Percentiles rank a stretch among this genome's conserved stretches.
These are phyloP conservation scores for Petromus typicus DNA, from an alignment of 2,113 vertebrate species.

Conservation along the genomic window DNA sequence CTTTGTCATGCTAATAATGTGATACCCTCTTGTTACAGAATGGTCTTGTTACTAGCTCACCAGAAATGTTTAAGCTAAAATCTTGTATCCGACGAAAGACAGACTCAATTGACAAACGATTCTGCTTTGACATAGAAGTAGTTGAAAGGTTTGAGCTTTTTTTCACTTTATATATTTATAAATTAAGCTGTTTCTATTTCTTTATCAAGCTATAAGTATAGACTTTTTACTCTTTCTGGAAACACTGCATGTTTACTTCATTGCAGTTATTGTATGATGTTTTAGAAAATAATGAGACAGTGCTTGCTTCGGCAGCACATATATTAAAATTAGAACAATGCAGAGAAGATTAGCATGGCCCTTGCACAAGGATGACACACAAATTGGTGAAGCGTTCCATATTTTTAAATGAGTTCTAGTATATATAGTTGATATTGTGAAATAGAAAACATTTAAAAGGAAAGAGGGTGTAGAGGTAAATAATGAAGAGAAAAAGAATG, in stretches of 20 bases:
- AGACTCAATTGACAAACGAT: slow-evolving; percentile 98
- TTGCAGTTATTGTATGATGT: neutral
- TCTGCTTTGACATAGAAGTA: slow-evolving; percentile 99
- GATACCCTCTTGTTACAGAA: slow-evolving; percentile 88
- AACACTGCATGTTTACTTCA: neutral
- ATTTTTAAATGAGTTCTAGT: no score
- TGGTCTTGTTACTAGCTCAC: slow-evolving; percentile 90
- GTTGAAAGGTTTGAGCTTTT: slow-evolving; percentile 93
- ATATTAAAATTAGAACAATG: no score
- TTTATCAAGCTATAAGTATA: neutral
- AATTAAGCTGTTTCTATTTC: neutral
- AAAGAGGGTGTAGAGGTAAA: no score
- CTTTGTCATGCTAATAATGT: neutral
- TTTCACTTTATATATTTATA: neutral
- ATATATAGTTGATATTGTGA: no score
- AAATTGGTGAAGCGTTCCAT: no score
- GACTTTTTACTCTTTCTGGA: slow-evolving; percentile 2
- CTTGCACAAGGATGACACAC: no score
- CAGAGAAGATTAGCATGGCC: no score
- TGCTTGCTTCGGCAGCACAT: no score
- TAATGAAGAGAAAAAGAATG: no score
- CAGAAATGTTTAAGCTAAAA: slow-evolving; percentile 97
- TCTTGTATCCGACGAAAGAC: slow-evolving; percentile 98
- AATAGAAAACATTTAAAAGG: no score
- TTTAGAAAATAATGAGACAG: neutral